Base-by-base conservation (phyloP, 2,888 invertebrate species). In the Oxyscelio sp. region DNA sequence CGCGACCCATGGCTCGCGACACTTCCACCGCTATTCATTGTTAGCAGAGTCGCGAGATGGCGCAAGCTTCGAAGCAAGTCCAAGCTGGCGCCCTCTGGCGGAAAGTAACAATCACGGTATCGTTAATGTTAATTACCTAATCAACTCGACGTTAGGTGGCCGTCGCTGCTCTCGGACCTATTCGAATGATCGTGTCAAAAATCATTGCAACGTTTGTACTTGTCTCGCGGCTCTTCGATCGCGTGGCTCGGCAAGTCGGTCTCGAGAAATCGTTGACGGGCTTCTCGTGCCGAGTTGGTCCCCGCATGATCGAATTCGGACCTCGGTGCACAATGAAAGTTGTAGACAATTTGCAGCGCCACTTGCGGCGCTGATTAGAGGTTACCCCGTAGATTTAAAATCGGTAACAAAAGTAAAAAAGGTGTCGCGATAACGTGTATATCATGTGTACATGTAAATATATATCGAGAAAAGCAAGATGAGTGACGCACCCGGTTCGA, bases 121-220 rank as follows among this genome's bases (percentile, higher is more conserved):
- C n/a, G n/a, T n/a, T n/a, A n/a, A n/a, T n/a, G n/a, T n/a, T n/a
- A n/a, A n/a, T n/a, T n/a, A n/a, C n/a, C n/a, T n/a, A n/a, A n/a
- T n/a, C n/a, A n/a, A n/a, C n/a, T n/a, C n/a, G n/a, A n/a, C 91
- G 85, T 84, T 68, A 79, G 86, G 87, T 82, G 87, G 80, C 63
- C 34, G 74, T 73, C 78, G 77, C 85, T 78, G 81, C 78, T 77
- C 73, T 71, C 78, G 70, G 78, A 66, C 75, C 59, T 65, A 66
- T 40, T 73, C 65, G 77, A 73, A 70, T 63, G 80, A 58, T 77
- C 80, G 63, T 38, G 70, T 52, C 66, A 70, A 79, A 68, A 75
- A 66, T 70, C 84, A 71, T 80, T 59, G 63, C 84, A 84, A 84
- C 59, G 61, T 80, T 77, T 84, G 75, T 80, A 84, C 79, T 84